Evolutionary conservation across 1,140 invertebrate genomes (phyloP).

Genomic region (Platyura marginata): DNA sequence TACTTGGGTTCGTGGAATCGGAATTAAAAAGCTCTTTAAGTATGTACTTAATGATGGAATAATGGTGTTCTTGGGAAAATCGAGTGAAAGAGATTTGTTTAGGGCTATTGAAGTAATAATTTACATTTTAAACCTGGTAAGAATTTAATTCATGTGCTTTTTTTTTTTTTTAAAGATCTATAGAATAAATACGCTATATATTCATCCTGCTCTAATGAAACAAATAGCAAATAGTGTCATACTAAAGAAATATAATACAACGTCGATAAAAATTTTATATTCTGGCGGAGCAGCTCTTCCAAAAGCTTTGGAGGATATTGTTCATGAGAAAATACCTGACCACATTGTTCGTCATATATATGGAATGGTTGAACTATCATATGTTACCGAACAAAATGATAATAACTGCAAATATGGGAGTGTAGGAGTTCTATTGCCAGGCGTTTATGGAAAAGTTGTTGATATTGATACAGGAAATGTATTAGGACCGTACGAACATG

Average conservation of each 20-base stretch:
- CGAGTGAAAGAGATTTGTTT: constrained; percentile 46
- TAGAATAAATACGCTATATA: constrained; percentile 33
- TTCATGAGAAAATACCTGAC: constrained; percentile 21
- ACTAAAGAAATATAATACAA: constrained; percentile 37
- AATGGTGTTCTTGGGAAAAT: constrained; percentile 37
- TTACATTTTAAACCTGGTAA: neutral
- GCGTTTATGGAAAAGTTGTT: constrained; percentile 4
- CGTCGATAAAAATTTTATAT: constrained; percentile 32
- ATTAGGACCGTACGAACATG: constrained; percentile 22
- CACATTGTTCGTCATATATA: constrained; percentile 27
- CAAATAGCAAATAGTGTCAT: constrained; percentile 43
- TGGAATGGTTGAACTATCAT: constrained; percentile 31
- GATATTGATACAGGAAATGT: constrained; percentile 14
- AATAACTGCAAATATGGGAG: constrained; percentile 11
- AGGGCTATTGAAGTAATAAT: constrained; percentile 32
- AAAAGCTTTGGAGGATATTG: constrained; percentile 17
- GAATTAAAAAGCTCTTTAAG: neutral
- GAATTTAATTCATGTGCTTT: too few species aligned
- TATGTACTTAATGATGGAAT: neutral
- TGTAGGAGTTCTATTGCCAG: constrained; percentile 1
- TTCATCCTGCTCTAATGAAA: constrained; percentile 42
- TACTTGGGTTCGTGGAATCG: neutral
- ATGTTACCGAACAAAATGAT: constrained; percentile 17
- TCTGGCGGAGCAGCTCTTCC: constrained; percentile 37
- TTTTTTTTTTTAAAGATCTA: constrained; percentile 18